phyloP scores from a whole-genome alignment of 1,140 invertebrate genomes.

The Belonocnema kinseyi region DNA sequence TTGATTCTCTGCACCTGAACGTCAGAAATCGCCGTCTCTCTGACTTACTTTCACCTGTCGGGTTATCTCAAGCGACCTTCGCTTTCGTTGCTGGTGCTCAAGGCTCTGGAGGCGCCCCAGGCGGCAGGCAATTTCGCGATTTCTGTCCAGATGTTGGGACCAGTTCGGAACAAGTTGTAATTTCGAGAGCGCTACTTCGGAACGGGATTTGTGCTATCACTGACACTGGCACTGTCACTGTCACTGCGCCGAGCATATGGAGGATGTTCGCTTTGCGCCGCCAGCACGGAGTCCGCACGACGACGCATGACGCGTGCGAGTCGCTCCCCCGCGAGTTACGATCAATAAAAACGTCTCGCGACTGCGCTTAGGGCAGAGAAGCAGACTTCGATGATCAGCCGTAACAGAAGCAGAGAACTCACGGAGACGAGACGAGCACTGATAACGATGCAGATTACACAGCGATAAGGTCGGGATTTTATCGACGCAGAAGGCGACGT shows the following conservation, averaged over 20 bases:
- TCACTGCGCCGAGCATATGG: neutral
- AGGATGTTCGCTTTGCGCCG: slow-evolving; percentile 2
- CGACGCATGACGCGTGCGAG: slow-evolving; percentile 11
- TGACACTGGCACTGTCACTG: slow-evolving; percentile 10
- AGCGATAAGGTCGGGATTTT: too few relatives aligned
- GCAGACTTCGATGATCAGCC: too few relatives aligned
- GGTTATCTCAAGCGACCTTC: neutral
- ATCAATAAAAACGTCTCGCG: slow-evolving; percentile 5
- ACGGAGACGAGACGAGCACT: too few relatives aligned
- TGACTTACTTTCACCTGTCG: slow-evolving; percentile 6
- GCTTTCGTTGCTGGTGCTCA: slow-evolving; percentile 3
- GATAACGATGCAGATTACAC: too few relatives aligned
- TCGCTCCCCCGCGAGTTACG: neutral
- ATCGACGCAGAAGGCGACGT: too few relatives aligned
- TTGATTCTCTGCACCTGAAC: neutral
- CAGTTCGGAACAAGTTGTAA: too few relatives aligned
- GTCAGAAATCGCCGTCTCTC: neutral
- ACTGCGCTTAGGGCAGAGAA: neutral
- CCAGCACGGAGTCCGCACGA: neutral
- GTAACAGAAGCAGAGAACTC: too few relatives aligned
- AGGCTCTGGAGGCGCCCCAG: neutral
- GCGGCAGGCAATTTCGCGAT: neutral
- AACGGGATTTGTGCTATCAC: neutral
- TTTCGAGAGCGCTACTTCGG: neutral
- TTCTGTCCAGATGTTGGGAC: neutral